Evolutionary conservation across 2,888 invertebrate species (phyloP), one percentile per base, ranked within the genome.

Genomic region (Pegoplata infirma): DNA sequence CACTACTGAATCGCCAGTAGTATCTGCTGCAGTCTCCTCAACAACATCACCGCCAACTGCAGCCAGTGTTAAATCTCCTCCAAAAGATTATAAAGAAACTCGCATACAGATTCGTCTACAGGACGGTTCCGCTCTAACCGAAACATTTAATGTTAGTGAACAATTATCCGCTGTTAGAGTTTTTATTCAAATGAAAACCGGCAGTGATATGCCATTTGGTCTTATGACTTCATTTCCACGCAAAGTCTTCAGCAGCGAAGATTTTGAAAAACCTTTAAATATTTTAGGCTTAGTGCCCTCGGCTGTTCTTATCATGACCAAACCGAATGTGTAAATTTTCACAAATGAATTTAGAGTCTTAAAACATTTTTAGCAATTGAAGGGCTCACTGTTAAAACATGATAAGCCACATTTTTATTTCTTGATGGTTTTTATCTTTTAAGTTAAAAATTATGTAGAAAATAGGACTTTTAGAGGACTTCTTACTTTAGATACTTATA

Each of bases 211-310:
- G 8, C 90, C 91, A 0, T 97, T 98, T 90, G 93, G 93, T 67
- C 90, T 98, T 82, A 97, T 98, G 94, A 98, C 97, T 2, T 94
- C 93, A 85, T 98, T 97, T 90, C 98, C 98, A 6, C 94, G 93
- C 85, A 96, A 95, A 90, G 93, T 97, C 63, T 98, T 97, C 87
- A 91, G 92, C 0, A 92, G 91, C 10, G 97, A 97, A 3, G 98
- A 98, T 87, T 98, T 96, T 90, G 95, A 96, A 74, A 95, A 94
- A 86, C 96, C 98, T 0, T 90, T 98, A 82, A 94, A 94, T 82
- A 91, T 93, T 81, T 91, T 98, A 93, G 96, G 96, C 86, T 90
- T 97, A 85, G 95, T 95, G 58, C 97, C 97, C 36, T 94, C 95
- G 17, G 95, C 96, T 64, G 96, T 95, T 40, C 90, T 96, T 59